Conservation (phyloP, 2,888 invertebrate species). For the Adelognathus sp. region DNA sequence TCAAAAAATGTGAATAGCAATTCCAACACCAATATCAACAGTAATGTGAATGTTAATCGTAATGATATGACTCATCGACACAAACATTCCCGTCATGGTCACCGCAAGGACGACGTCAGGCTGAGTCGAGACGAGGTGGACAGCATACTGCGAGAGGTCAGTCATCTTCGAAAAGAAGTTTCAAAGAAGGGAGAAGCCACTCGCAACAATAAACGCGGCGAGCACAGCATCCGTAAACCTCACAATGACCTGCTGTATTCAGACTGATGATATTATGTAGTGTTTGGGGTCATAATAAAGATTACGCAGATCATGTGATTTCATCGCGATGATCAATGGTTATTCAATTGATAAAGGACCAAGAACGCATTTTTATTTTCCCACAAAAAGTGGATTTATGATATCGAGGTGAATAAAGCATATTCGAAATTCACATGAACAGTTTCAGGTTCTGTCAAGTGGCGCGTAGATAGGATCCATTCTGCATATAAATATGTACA, state of each 20-base stretch:
- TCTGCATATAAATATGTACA: background rate
- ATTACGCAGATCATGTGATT: too few relatives aligned
- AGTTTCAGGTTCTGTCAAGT: background rate
- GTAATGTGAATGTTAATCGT: background rate
- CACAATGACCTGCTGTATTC: background rate
- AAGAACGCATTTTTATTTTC: too few relatives aligned
- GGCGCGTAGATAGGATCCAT: background rate
- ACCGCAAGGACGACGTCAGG: background rate
- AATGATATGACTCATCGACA: background rate
- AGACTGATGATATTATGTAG: background rate
- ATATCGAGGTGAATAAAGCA: background rate
- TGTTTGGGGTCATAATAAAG: too few relatives aligned
- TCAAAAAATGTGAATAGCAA: background rate
- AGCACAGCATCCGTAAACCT: background rate
- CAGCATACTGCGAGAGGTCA: background rate
- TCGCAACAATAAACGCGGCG: background rate
- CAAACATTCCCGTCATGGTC: background rate
- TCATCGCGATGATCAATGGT: too few relatives aligned
- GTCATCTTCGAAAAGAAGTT: background rate
- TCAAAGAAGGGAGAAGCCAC: background rate
- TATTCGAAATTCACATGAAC: background rate
- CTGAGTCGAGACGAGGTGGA: background rate
- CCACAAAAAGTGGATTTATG: too few relatives aligned
- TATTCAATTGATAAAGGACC: too few relatives aligned
- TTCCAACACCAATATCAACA: slow-evolving; percentile 13